These are phyloP conservation scores for Drosophila pandora DNA, from an alignment of 1,140 invertebrate species.

Conservation along the genomic window DNA sequence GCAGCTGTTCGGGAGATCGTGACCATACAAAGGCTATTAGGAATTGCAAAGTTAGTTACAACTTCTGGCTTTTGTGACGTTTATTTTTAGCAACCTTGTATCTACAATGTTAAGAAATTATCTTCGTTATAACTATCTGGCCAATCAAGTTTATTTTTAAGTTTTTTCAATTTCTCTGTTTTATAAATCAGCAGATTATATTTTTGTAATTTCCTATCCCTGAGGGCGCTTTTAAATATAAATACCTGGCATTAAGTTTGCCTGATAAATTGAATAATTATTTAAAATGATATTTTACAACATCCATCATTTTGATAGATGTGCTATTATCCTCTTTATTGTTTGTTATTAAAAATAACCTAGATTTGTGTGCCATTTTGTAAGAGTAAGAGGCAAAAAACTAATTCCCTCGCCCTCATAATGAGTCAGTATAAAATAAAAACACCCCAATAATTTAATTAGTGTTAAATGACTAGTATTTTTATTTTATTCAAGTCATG, in stretches of 20 bases:
- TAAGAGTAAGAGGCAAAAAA: background rate
- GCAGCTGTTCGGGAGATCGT: constrained; percentile 26
- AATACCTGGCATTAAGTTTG: background rate
- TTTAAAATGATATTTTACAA: background rate
- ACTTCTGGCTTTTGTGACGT: background rate
- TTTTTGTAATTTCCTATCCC: background rate
- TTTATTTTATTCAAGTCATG: constrained; percentile 1
- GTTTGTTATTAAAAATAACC: background rate
- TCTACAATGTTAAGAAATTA: background rate
- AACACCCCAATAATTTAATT: background rate
- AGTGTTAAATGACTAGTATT: background rate
- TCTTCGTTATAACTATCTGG: background rate
- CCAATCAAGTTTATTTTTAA: background rate
- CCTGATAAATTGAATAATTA: background rate
- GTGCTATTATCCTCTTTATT: background rate
- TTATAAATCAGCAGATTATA: background rate
- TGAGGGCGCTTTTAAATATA: background rate
- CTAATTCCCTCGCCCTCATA: background rate
- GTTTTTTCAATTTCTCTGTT: background rate
- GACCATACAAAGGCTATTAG: constrained; percentile 33
- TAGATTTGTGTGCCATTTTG: background rate
- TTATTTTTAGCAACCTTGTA: background rate
- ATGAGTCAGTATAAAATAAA: background rate
- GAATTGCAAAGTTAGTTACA: constrained; percentile 11
- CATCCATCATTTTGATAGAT: background rate